These are phyloP conservation scores for Corbicula japonica DNA, from an alignment of 2,888 invertebrate genomes.

Conservation along the genomic window DNA sequence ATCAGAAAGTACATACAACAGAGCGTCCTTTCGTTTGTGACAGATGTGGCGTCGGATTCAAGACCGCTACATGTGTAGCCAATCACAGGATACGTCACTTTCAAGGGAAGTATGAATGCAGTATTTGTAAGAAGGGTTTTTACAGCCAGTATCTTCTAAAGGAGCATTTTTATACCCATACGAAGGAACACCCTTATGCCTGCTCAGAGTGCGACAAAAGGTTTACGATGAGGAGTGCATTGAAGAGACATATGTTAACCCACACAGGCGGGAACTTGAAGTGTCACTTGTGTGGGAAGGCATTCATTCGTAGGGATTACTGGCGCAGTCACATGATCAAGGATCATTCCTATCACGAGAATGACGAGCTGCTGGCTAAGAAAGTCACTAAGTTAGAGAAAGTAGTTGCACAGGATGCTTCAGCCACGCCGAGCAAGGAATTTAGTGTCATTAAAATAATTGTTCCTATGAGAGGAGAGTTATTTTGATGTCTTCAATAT, in stretches of 20 bases:
- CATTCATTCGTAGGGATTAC: slow-evolving; percentile 14
- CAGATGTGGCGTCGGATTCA: slow-evolving; percentile 55
- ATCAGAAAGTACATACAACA: slow-evolving; percentile 54
- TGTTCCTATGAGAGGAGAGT: too few species aligned
- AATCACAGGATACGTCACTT: slow-evolving; percentile 59
- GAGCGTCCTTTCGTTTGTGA: slow-evolving; percentile 61
- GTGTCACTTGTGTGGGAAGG: slow-evolving; percentile 30
- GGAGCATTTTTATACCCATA: too few species aligned
- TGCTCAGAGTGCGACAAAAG: too few species aligned
- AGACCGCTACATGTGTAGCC: too few species aligned
- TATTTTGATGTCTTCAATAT: too few species aligned
- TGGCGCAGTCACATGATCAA: slow-evolving; percentile 24
- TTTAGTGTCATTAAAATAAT: too few species aligned
- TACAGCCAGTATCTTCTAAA: too few species aligned
- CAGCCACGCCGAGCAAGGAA: too few species aligned
- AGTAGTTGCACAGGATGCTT: too few species aligned
- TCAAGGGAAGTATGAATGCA: slow-evolving; percentile 56
- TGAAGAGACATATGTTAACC: slow-evolving; percentile 39
- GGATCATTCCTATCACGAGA: not conserved
- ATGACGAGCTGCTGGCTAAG: not conserved
- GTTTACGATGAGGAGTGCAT: too few species aligned
- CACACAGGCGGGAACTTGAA: slow-evolving; percentile 23
- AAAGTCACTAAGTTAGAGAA: too few species aligned
- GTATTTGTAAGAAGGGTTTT: slow-evolving; percentile 46
- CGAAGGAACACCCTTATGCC: too few species aligned